These are phyloP conservation scores for Crepidodera aurea DNA, from an alignment of 2,888 invertebrate species.

Conservation along the genomic window DNA sequence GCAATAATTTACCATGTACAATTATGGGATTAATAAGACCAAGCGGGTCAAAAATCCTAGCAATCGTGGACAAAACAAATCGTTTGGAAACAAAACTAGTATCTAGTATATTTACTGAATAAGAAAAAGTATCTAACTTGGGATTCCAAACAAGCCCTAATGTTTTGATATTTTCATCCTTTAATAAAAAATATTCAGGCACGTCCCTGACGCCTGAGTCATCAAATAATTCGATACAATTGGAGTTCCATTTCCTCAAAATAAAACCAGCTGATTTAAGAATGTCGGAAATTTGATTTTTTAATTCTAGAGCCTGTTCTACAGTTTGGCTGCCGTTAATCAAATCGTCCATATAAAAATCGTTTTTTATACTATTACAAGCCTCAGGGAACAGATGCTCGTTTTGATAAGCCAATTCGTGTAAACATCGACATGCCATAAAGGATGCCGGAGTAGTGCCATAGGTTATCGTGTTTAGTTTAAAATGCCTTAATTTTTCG, in stretches of 20 bases:
- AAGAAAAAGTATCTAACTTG: too few relatives aligned
- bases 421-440: conserved; percentile 14
- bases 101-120: too few relatives aligned
- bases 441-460: not conserved
- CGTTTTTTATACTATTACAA: conserved; percentile 25
- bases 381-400: conserved; percentile 22
- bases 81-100: too few relatives aligned
- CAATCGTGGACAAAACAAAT: not conserved
- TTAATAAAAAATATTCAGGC: too few relatives aligned
- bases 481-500: too few relatives aligned
- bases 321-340: conserved; percentile 28
- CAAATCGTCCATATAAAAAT: conserved; percentile 39
- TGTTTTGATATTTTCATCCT: too few relatives aligned
- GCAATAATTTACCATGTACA: not conserved
- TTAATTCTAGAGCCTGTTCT: conserved; percentile 22
- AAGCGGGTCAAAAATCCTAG: not conserved
- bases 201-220: too few relatives aligned
- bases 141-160: not conserved
- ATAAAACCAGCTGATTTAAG: not conserved
- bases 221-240: not conserved
- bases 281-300: not conserved
- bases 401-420: conserved; percentile 37
- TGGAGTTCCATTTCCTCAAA: not conserved
- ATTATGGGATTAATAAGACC: too few relatives aligned
- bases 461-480: too few relatives aligned